Evolutionary conservation across 1,140 invertebrate genomes (phyloP).

Genomic region (Whitmania pigra): DNA sequence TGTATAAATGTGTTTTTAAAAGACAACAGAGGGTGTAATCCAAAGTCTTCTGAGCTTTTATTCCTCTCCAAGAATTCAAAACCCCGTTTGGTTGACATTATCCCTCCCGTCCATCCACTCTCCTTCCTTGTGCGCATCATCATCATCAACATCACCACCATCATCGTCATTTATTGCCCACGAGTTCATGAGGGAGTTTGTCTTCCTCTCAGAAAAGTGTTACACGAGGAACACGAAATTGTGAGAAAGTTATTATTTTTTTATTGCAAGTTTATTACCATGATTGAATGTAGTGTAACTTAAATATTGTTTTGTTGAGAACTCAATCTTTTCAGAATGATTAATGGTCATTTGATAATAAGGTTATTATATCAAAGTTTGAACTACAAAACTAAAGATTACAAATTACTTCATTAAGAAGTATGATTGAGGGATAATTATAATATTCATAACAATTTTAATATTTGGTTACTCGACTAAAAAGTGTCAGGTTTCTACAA

Average conservation of each 20-base stretch:
- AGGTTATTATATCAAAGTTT: no score
- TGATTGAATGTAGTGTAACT: no score
- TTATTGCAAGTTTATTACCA: no score
- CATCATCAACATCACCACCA: constrained; percentile 46
- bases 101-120: constrained; percentile 52
- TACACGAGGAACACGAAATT: constrained; percentile 69
- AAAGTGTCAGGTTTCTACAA: background rate
- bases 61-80: background rate
- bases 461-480: background rate
- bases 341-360: no score
- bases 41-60: constrained; percentile 1
- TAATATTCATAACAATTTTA: background rate
- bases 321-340: no score
- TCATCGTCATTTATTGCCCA: constrained; percentile 35
- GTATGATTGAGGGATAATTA: no score
- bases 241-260: constrained; percentile 47
- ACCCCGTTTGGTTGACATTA: constrained; percentile 3
- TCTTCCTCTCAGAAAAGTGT: constrained; percentile 40
- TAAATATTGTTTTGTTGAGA: no score
- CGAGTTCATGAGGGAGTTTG: constrained; percentile 41
- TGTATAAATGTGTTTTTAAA: background rate
- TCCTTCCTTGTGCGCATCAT: constrained; percentile 49
- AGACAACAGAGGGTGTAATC: background rate
- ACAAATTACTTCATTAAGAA: no score
- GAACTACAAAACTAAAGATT: no score